phyloP scores from a whole-genome alignment of 2,888 invertebrate species.

The Plagodis pulveraria region DNA sequence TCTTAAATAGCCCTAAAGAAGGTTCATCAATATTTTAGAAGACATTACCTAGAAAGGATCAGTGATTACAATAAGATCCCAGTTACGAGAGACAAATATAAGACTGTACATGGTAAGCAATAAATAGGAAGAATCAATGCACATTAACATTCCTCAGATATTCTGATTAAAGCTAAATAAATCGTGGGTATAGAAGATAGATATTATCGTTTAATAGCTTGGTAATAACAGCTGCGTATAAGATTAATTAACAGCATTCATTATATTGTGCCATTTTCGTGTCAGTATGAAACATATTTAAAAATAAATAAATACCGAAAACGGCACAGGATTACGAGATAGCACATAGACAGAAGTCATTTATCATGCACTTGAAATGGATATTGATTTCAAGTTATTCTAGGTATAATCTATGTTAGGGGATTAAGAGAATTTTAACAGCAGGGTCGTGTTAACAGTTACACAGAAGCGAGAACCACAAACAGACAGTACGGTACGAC shows the following conservation, averaged over 20 bases:
- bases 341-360: slow-evolving; percentile 58
- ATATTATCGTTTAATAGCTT: slow-evolving; percentile 11
- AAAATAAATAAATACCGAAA: slow-evolving; percentile 44
- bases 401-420: slow-evolving; percentile 24
- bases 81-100: slow-evolving; percentile 3
- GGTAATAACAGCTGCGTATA: slow-evolving; percentile 36
- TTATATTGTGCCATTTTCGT: slow-evolving; percentile 59
- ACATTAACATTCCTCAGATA: slow-evolving; percentile 21
- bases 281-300: slow-evolving; percentile 9
- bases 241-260: slow-evolving; percentile 61
- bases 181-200: slow-evolving; percentile 7
- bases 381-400: slow-evolving; percentile 19
- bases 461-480: slow-evolving; percentile 78
- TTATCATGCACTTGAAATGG: slow-evolving; percentile 63
- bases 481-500: slow-evolving; percentile 72
- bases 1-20: slow-evolving; percentile 12
- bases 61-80: neutral
- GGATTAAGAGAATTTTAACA: slow-evolving; percentile 37
- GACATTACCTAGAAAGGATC: slow-evolving; percentile 12
- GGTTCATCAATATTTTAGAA: slow-evolving; percentile 12
- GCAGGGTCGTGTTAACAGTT: slow-evolving; percentile 67
- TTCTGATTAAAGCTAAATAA: slow-evolving; percentile 15
- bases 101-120: slow-evolving; percentile 13
- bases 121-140: slow-evolving; percentile 19
- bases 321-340: slow-evolving; percentile 57